Evolutionary conservation across 2,113 vertebrate genomes (phyloP).

Genomic region (Dolichotis patagonum): DNA sequence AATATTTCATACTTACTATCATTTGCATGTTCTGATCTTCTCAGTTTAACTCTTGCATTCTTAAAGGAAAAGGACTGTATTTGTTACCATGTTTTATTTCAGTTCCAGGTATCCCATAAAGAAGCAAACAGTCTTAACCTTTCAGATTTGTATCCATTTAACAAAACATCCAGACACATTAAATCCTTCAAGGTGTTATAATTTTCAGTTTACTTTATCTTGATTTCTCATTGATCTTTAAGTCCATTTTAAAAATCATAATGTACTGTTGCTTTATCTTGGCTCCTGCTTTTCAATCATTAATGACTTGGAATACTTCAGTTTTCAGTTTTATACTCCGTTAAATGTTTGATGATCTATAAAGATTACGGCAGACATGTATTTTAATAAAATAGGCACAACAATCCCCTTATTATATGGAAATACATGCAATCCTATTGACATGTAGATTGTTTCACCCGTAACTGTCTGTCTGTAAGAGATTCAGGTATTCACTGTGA

Average conservation of each 20-base stretch:
- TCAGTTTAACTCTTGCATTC: background rate
- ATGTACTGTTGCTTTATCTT: constrained; percentile 57
- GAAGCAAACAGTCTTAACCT: constrained; percentile 26
- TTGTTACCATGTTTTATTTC: background rate
- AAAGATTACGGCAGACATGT: constrained; percentile 9
- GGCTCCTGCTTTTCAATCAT: constrained; percentile 58
- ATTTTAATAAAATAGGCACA: background rate
- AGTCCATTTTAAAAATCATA: constrained; percentile 51
- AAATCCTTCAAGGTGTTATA: background rate
- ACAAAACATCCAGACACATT: constrained; percentile 18
- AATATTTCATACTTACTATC: background rate
- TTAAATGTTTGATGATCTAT: constrained; percentile 27
- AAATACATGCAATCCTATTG: background rate
- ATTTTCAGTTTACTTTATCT: constrained; percentile 47
- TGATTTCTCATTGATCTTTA: constrained; percentile 33
- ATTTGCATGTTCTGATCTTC: background rate
- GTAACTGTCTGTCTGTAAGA: background rate
- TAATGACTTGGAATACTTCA: constrained; percentile 19
- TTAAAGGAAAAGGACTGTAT: background rate
- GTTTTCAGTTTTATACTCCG: constrained; percentile 43
- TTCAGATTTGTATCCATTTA: constrained; percentile 42
- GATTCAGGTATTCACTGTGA: background rate
- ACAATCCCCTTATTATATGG: background rate
- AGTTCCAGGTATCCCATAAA: background rate
- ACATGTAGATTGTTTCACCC: background rate